A percentile compares a stretch with the other conserved stretches of the same genome.
These are phyloP conservation scores for Drosophila aldrichi DNA, from an alignment of 2,888 invertebrate species.

Conservation along the genomic window DNA sequence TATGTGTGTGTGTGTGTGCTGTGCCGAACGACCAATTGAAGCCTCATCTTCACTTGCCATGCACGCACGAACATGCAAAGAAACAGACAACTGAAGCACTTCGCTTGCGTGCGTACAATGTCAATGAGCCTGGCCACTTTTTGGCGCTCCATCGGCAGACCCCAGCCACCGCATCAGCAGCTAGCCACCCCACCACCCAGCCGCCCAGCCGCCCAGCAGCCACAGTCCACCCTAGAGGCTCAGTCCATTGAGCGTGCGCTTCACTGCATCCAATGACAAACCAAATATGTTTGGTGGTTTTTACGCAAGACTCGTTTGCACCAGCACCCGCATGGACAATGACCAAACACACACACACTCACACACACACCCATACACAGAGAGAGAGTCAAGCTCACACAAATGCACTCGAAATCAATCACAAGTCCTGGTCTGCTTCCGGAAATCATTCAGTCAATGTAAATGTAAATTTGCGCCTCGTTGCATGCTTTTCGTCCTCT, in stretches of 20 bases:
- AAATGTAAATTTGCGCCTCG: constrained; percentile 76
- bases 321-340: constrained; percentile 30
- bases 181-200: constrained; percentile 21
- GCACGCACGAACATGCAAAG: constrained; percentile 64
- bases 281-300: constrained; percentile 84
- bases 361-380: constrained; percentile 4
- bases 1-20: constrained; percentile 21
- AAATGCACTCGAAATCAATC: constrained; percentile 73
- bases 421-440: constrained; percentile 23
- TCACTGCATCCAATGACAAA: constrained; percentile 79
- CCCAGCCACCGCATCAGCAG: constrained; percentile 40
- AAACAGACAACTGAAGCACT: constrained; percentile 42
- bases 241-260: constrained; percentile 54
- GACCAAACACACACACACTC: constrained; percentile 19
- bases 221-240: neutral
- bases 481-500: constrained; percentile 39
- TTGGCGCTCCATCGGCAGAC: constrained; percentile 63
- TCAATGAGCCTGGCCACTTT: constrained; percentile 77
- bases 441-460: constrained; percentile 76
- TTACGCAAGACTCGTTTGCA: constrained; percentile 66
- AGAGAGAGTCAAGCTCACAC: constrained; percentile 1
- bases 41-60: constrained; percentile 56
- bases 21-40: constrained; percentile 70
- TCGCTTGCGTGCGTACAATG: constrained; percentile 60
- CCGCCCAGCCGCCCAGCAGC: constrained; percentile 12